phyloP scores from a whole-genome alignment of 2,888 invertebrate genomes.

The Drosophila planitibia region DNA sequence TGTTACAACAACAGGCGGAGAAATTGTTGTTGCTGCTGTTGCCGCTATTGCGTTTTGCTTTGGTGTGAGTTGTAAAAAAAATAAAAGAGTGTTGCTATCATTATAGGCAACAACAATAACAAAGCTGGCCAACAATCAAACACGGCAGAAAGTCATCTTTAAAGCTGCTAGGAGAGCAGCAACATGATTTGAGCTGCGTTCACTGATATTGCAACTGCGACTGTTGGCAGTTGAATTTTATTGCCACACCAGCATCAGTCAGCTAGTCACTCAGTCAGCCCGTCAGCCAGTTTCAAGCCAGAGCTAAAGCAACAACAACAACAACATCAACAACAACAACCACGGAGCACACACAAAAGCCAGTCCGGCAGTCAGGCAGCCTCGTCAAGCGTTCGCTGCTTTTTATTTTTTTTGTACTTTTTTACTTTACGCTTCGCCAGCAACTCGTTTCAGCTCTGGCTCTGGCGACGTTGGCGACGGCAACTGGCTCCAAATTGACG shows the following conservation, averaged over 20 bases:
- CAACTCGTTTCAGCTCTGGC: conserved; percentile 72
- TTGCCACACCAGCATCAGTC: conserved; percentile 73
- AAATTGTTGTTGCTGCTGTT: conserved; percentile 54
- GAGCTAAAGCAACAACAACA: not conserved
- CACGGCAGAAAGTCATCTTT: conserved; percentile 64
- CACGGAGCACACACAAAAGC: conserved; percentile 50
- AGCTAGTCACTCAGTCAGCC: conserved; percentile 24
- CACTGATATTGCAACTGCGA: conserved; percentile 57
- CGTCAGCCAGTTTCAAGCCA: conserved; percentile 32
- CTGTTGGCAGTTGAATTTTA: conserved; percentile 74
- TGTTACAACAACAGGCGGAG: conserved; percentile 63
- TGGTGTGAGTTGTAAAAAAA: conserved; percentile 35
- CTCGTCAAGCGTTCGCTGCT: conserved; percentile 53
- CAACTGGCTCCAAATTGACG: conserved; percentile 77
- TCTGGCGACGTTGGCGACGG: conserved; percentile 26
- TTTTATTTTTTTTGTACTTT: conserved; percentile 33
- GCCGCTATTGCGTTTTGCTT: conserved; percentile 32
- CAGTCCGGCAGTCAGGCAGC: conserved; percentile 50
- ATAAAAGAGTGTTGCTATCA: conserved; percentile 64
- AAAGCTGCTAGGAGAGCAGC: conserved; percentile 44
- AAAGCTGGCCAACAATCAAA: conserved; percentile 55
- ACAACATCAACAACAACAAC: conserved; percentile 13
- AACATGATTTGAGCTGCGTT: conserved; percentile 63
- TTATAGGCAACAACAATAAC: conserved; percentile 59
- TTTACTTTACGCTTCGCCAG: conserved; percentile 74